phyloP scores from a whole-genome alignment of 2,113 vertebrate species.

The Phoxinus phoxinus region DNA sequence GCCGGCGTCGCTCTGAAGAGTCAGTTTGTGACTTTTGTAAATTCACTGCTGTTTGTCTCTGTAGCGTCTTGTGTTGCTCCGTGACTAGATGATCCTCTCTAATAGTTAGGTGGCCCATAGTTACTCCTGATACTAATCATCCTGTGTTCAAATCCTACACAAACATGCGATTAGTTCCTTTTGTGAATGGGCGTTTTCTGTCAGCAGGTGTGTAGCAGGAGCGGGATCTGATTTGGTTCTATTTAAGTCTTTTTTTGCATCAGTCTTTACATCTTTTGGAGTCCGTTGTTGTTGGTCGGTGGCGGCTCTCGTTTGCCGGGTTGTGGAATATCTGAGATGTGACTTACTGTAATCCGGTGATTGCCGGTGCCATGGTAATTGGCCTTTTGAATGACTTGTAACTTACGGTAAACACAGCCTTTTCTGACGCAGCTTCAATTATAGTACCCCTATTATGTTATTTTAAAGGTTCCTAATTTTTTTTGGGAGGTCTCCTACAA shows the following conservation, averaged over 20 bases:
- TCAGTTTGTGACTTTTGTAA: neutral
- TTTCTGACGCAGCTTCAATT: neutral
- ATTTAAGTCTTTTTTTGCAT: no score
- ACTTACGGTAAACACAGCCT: neutral
- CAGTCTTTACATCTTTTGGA: no score
- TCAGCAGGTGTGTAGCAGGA: neutral
- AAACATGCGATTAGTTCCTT: neutral
- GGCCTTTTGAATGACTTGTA: neutral
- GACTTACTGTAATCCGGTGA: no score
- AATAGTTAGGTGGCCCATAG: neutral
- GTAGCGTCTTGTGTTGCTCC: neutral
- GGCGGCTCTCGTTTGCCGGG: no score
- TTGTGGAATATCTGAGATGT: no score
- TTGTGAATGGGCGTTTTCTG: neutral
- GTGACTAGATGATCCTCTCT: neutral
- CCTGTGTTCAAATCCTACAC: neutral
- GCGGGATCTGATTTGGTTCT: neutral
- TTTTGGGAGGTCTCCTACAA: no score
- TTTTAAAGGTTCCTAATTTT: no score
- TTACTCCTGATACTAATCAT: neutral
- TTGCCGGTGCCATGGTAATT: no score
- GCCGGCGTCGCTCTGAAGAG: neutral
- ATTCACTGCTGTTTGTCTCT: neutral
- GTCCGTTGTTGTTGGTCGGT: no score
- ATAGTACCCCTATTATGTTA: no score